Evolutionary conservation across 2,797 vertebrate species (phyloP).

Genomic region (Coccyzus lansbergi): DNA sequence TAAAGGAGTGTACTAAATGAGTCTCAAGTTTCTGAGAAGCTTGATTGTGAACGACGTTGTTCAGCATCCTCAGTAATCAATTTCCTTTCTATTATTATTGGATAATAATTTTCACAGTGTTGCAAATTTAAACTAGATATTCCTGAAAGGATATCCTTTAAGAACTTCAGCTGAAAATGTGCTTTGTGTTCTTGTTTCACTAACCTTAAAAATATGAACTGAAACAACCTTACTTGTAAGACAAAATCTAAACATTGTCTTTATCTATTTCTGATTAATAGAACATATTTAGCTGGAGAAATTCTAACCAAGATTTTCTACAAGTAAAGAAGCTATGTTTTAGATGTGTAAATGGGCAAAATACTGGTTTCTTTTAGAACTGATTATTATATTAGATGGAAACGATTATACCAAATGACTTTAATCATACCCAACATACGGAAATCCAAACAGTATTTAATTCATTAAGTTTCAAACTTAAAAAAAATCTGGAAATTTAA

Average conservation of each 20-base stretch:
- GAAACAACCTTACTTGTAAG: background rate
- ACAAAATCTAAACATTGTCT: background rate
- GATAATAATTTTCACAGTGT: background rate
- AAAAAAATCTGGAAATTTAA: background rate
- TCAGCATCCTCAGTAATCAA: background rate
- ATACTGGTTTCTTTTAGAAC: background rate
- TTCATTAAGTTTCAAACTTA: background rate
- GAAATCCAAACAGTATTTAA: background rate
- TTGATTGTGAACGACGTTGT: background rate
- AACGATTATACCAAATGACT: background rate
- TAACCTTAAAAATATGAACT: background rate
- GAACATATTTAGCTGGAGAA: background rate
- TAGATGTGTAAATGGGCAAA: background rate
- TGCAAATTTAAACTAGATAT: background rate
- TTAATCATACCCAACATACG: background rate
- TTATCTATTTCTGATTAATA: background rate
- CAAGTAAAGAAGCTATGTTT: background rate
- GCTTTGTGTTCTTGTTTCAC: background rate
- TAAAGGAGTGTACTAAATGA: background rate
- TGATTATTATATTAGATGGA: background rate
- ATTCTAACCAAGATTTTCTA: background rate
- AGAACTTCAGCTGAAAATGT: background rate
- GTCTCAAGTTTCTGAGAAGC: background rate
- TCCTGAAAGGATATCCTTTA: background rate
- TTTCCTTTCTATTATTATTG: background rate